Conservation (phyloP, 2,888 invertebrate species). For the Andrena bicolor region DNA sequence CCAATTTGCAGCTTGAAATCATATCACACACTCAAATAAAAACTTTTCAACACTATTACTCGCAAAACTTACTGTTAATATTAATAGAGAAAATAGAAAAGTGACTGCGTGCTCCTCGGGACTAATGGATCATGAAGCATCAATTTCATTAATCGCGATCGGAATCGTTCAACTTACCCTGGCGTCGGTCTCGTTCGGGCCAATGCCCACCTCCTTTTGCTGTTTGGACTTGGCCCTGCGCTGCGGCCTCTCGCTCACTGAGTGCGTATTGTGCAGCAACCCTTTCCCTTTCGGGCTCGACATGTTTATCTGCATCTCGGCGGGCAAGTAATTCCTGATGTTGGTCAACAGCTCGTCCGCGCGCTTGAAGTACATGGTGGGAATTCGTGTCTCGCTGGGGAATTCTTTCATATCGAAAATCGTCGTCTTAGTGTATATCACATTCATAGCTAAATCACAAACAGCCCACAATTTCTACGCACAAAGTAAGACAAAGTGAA, state of each 20-base stretch:
- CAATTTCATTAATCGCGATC: constrained; percentile 1
- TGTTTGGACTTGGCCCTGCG: constrained; percentile 85
- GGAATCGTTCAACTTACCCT: constrained; percentile 84
- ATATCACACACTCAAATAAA: constrained; percentile 69
- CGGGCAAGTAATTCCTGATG: constrained; percentile 92
- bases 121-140: not conserved
- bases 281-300: constrained; percentile 83
- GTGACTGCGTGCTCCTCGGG: not conserved
- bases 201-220: constrained; percentile 86
- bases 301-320: constrained; percentile 90
- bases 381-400: constrained; percentile 93
- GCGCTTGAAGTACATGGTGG: constrained; percentile 95
- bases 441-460: constrained; percentile 96
- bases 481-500: constrained; percentile 16
- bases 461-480: constrained; percentile 97
- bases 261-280: constrained; percentile 80
- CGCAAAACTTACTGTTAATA: not conserved
- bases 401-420: constrained; percentile 96
- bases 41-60: constrained; percentile 20
- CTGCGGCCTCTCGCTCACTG: constrained; percentile 82
- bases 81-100: not conserved
- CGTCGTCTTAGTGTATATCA: constrained; percentile 94
- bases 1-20: constrained; percentile 87
- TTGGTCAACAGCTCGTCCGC: constrained; percentile 91
- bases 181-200: constrained; percentile 87